Percentiles rank a stretch among this genome's conserved stretches.
phyloP scores from a whole-genome alignment of 35 echinoderm and acorn worm genomes.

The Eucidaris tribuloides region DNA sequence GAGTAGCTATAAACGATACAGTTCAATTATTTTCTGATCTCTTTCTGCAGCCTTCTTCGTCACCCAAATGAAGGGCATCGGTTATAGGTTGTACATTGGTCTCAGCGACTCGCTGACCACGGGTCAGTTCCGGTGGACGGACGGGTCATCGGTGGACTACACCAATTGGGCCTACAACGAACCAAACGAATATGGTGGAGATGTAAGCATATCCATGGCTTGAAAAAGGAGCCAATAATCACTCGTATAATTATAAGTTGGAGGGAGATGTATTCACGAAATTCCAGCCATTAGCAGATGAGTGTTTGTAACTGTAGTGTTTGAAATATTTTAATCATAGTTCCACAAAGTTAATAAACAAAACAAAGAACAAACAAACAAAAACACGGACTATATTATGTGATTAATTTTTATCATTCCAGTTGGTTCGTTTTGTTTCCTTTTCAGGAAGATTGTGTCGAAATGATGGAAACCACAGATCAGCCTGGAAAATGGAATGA shows the following conservation, averaged over 20 bases:
- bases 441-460: conserved; percentile 79
- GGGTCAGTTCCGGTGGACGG: conserved; percentile 67
- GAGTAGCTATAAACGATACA: too few species aligned
- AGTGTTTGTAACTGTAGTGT: too few species aligned
- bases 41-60: conserved; percentile 52
- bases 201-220: too few species aligned
- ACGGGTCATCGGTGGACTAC: conserved; percentile 85
- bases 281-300: too few species aligned
- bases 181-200: conserved; percentile 76
- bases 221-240: too few species aligned
- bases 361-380: too few species aligned
- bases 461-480: conserved; percentile 40
- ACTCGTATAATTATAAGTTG: too few species aligned
- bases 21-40: neutral
- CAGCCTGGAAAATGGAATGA: conserved; percentile 82
- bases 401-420: too few species aligned
- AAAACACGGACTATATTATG: too few species aligned
- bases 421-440: neutral
- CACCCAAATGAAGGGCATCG: conserved; percentile 59
- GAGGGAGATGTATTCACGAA: too few species aligned
- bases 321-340: too few species aligned
- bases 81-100: conserved; percentile 73
- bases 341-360: too few species aligned
- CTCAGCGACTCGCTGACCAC: conserved; percentile 72
- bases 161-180: conserved; percentile 80